Base-by-base conservation (phyloP, 2,113 vertebrate genomes). In the Ailuropoda melanoleuca region DNA sequence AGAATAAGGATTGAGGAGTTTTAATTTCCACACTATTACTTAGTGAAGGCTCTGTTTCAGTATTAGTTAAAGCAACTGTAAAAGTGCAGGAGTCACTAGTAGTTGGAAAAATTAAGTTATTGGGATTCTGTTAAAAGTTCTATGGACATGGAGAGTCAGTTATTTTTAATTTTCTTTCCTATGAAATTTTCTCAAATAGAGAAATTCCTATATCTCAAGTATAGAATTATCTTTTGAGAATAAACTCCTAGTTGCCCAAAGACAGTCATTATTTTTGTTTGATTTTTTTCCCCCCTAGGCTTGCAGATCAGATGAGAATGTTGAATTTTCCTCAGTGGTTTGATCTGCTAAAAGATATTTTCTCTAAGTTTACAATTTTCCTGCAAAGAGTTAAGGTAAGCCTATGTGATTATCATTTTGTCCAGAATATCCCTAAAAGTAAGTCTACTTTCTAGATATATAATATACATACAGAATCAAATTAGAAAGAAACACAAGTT, bases 281-380 rank as follows among this genome's bases (percentile, higher is more conserved):
- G 81, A 95, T 95, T 92, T 72, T 86, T 98, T 97, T 92, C 98
- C 96, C 15, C 7, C 5, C 56, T 83, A 99, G 99, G 98, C 99
- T 99, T 92, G 99, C 99, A 56, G 99, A 99, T 97, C 99, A 99
- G 98, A 99, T 99, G 99, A 99, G 99, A 94, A 98, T 99, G 99
- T 99, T 99, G 99, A 99, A 99, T 95, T 99, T 99, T 97, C 99
- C 98, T 97, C 99, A 99, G 98, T 99, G 99, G 99, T 99, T 99
- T 96, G 99, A 99, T 97, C 98, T 99, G 75, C 98, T 99, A 97
- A 99, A 99, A 97, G 98, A 97, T 96, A 98, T 99, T 98, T 99
- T 99, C 98, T 99, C 99, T 53, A 99, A 98, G 98, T 99, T 99
- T 98, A 99, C 99, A 17, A 97, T 99, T 97, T 99, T 99, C 97